Evolutionary conservation across 2,797 vertebrate species (phyloP), one percentile per base, ranked within the genome.

Genomic region (Mionectes olivaceus): DNA sequence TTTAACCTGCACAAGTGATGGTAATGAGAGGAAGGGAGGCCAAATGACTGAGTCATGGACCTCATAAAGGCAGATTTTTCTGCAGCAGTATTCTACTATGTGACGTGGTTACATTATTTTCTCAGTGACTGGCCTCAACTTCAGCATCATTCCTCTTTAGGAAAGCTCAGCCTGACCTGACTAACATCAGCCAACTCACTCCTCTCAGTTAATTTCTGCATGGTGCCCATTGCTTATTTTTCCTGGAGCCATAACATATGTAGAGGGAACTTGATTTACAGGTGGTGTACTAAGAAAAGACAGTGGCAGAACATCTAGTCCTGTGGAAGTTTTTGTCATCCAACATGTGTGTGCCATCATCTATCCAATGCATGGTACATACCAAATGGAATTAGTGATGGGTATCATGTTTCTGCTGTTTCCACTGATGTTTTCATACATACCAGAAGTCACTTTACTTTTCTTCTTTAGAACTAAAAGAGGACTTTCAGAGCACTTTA

Each of bases 341-440:
- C 78, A 59, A 24, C 4, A 4, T 69, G 57, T 88, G n/a, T 50
- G 73, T 87, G 22, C n/a, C 16, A 22, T 44, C 70, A 24, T 68
- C 25, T 60, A 27, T 84, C 30, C 5, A 9, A 53, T 47, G 13
- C 2, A 7, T 33, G 33, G 19, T 27, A n/a, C 28, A 18, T 47
- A 37, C 24, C 0, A 0, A 53, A n/a, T 46, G 19, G 5, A 60
- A 37, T 37, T 43, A 68, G 13, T n/a, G 23, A 7, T 4, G 24
- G 9, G 28, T 19, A 67, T 67, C 3, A 14, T 37, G 6, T 55
- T 93, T 89, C 27, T 78, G 3, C 30, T 81, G 15, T 75, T 18
- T 79, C 70, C 1, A 1, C 19, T 70, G 50, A 3, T 25, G 19
- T 41, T 84, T 92, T 53, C 14, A 11, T 59, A 41, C 2, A 13